A percentile compares a stretch with the other conserved stretches of the same genome.
Evolutionary conservation across 2,797 vertebrate genomes (phyloP).

Genomic region (Centropyge bicolor): DNA sequence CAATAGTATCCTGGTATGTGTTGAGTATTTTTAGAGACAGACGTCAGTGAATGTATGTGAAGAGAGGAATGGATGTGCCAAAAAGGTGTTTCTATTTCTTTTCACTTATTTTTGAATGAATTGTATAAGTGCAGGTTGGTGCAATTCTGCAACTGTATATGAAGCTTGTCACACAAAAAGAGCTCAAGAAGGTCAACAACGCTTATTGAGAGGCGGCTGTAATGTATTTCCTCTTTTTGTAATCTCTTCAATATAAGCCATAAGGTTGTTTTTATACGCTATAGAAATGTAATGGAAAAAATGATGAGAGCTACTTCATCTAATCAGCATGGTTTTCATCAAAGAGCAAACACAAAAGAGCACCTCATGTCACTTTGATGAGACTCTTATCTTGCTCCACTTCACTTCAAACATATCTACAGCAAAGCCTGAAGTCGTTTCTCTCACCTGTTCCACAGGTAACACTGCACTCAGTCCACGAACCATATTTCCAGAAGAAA

Average conservation of each 20-base stretch:
- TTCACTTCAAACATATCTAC: neutral
- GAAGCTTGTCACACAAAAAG: neutral
- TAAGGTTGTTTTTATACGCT: neutral
- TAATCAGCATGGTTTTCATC: neutral
- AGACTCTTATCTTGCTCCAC: neutral
- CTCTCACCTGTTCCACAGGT: conserved; percentile 92
- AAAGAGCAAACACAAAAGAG: neutral
- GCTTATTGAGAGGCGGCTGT: neutral
- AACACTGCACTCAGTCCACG: conserved; percentile 92
- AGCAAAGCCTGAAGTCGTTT: neutral
- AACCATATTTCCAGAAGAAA: conserved; percentile 92
- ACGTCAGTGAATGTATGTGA: no score
- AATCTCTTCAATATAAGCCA: neutral
- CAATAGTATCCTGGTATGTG: no score
- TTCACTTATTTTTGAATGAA: neutral
- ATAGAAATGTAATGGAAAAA: neutral
- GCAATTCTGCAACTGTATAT: neutral
- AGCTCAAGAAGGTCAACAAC: neutral
- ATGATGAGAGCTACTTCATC: neutral
- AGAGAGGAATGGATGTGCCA: neutral
- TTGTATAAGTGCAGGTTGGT: neutral
- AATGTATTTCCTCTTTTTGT: neutral
- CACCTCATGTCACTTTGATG: neutral
- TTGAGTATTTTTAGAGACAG: no score
- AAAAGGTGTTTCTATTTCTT: neutral